Percentiles rank a stretch among this genome's conserved stretches.
Conservation (phyloP, 2,113 vertebrate species). For the Illadopsis cleaveri region DNA sequence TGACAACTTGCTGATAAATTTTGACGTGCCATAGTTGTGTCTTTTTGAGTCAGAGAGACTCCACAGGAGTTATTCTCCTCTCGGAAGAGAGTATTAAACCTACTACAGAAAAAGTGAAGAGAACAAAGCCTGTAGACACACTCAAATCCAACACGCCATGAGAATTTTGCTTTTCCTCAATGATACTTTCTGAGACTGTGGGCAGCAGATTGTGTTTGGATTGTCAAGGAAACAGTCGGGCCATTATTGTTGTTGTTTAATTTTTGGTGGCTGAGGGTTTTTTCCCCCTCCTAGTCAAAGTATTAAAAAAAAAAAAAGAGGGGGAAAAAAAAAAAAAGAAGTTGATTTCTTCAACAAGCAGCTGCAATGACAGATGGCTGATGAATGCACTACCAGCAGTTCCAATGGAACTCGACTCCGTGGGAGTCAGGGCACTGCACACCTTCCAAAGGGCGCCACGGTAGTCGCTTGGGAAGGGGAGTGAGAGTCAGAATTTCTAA, state of each 20-base stretch:
- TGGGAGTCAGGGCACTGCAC: conserved; percentile 62
- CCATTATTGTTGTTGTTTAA: conserved; percentile 63
- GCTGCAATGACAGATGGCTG: conserved; percentile 70
- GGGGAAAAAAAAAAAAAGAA: rapidly evolving
- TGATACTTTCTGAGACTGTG: conserved; percentile 11
- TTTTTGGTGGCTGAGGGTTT: conserved; percentile 26
- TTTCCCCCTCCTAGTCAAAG: neutral
- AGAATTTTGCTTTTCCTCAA: neutral
- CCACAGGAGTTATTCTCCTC: neutral
- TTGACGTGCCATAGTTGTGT: neutral
- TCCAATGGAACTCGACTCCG: conserved; percentile 70
- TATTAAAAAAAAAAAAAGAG: neutral
- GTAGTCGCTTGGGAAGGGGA: conserved; percentile 64
- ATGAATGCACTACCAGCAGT: conserved; percentile 69
- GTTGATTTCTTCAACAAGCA: conserved; percentile 67
- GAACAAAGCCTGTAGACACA: neutral
- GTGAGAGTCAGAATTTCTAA: conserved; percentile 65
- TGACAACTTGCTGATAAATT: conserved; percentile 7
- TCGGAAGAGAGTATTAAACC: neutral
- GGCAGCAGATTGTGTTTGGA: conserved; percentile 64
- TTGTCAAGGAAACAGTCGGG: conserved; percentile 47
- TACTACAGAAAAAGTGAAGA: neutral
- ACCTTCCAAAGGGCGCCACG: conserved; percentile 68
- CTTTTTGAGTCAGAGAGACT: neutral
- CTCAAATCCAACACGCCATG: neutral